Evolutionary conservation across 2,797 vertebrate species (phyloP).

Genomic region (Macropus fuliginosus): DNA sequence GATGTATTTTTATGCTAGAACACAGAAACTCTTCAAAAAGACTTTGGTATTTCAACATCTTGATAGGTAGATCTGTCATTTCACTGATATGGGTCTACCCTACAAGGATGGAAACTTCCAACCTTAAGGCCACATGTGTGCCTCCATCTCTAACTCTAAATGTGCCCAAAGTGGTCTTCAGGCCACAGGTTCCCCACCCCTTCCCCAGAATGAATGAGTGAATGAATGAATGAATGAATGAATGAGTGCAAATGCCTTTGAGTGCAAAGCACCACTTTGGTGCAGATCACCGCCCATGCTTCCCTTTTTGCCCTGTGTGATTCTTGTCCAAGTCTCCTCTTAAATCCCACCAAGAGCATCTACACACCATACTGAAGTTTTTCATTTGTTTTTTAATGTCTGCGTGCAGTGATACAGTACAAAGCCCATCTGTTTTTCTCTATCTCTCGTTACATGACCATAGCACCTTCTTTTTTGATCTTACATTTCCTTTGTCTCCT

Average conservation of each 20-base stretch:
- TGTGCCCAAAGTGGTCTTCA: too few species aligned
- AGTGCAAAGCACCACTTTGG: slow-evolving; percentile 8
- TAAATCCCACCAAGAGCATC: background rate
- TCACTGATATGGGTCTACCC: background rate
- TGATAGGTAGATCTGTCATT: background rate
- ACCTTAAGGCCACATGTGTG: too few species aligned
- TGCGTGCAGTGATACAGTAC: background rate
- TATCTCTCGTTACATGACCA: background rate
- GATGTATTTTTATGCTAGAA: slow-evolving; percentile 24
- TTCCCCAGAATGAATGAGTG: too few species aligned
- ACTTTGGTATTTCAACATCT: background rate
- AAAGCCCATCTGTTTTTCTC: background rate
- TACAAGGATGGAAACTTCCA: background rate
- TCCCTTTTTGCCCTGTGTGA: background rate
- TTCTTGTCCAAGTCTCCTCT: background rate
- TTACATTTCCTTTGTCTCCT: background rate
- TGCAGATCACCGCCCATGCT: background rate
- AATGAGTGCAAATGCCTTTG: background rate
- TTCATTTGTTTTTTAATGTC: background rate
- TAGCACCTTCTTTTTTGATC: background rate
- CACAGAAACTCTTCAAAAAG: background rate
- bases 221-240: background rate
- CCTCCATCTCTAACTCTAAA: too few species aligned
- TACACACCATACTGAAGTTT: background rate
- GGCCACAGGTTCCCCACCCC: too few species aligned